Evolutionary conservation across 2,113 vertebrate species (phyloP).

Genomic region (Tupaia tana): DNA sequence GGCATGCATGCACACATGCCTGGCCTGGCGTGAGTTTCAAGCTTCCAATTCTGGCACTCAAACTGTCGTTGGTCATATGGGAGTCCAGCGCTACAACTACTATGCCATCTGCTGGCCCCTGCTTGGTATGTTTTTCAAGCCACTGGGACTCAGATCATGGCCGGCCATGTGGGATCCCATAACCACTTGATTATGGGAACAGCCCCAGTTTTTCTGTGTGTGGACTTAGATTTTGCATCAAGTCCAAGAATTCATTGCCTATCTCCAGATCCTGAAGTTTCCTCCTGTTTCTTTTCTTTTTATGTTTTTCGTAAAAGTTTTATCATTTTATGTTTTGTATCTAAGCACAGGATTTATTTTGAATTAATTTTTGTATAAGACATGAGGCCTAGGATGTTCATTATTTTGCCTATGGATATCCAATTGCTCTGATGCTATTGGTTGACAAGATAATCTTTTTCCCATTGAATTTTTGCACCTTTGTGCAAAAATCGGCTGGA

Average conservation of each 20-base stretch:
- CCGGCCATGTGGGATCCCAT: too few species aligned
- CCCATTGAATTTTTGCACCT: not conserved
- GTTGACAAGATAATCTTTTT: not conserved
- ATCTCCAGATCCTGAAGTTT: not conserved
- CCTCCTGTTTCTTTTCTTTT: not conserved
- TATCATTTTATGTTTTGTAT: not conserved
- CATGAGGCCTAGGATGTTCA: too few species aligned
- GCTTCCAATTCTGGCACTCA: too few species aligned
- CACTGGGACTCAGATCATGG: too few species aligned
- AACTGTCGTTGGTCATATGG: too few species aligned
- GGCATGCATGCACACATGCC: too few species aligned
- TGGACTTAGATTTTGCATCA: accelerated
- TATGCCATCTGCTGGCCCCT: too few species aligned
- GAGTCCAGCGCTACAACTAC: too few species aligned
- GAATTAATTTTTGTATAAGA: not conserved
- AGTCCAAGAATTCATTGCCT: not conserved
- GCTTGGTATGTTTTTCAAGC: too few species aligned
- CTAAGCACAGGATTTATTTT: not conserved
- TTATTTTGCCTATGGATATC: not conserved
- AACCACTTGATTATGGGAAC: too few species aligned
- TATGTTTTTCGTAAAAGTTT: not conserved
- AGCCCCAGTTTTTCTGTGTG: not conserved
- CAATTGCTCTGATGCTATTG: accelerated
- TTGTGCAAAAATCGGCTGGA: not conserved
- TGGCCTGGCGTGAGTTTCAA: too few species aligned